Evolutionary conservation across 1,140 invertebrate genomes (phyloP).

Genomic region (Leptinotarsa texana): DNA sequence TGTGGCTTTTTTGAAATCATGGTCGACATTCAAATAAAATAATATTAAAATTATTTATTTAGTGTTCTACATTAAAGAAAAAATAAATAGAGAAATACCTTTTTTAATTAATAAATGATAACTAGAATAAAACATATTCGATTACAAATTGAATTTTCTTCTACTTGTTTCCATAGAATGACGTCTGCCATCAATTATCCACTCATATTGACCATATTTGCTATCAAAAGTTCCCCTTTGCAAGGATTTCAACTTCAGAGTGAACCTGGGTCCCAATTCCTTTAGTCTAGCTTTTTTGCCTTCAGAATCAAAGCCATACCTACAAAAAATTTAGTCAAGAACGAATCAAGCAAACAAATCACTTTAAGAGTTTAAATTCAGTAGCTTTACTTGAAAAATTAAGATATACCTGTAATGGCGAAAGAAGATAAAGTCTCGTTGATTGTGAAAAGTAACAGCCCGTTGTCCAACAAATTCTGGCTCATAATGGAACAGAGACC

Average conservation of each 20-base stretch:
- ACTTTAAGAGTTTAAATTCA: neutral
- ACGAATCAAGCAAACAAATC: neutral
- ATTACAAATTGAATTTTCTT: conserved; percentile 85
- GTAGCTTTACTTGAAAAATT: neutral
- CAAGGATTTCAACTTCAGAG: conserved; percentile 86
- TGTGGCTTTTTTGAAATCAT: too few relatives aligned
- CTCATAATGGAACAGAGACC: conserved; percentile 95
- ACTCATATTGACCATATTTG: conserved; percentile 95
- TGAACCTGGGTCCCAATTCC: conserved; percentile 95
- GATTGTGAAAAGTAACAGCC: conserved; percentile 97
- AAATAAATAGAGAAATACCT: too few relatives aligned
- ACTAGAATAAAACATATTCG: neutral
- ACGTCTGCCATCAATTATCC: conserved; percentile 88
- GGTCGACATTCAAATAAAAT: too few relatives aligned
- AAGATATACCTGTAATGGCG: conserved; percentile 85
- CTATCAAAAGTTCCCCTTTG: conserved; percentile 98
- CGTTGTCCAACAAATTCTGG: conserved; percentile 92
- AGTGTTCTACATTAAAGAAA: too few relatives aligned
- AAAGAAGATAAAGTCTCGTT: conserved; percentile 98
- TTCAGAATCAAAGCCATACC: conserved; percentile 89
- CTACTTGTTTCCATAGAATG: conserved; percentile 91
- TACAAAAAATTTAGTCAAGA: conserved; percentile 52
- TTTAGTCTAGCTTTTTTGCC: conserved; percentile 82
- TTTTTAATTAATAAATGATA: too few relatives aligned
- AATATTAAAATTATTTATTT: too few relatives aligned